These are phyloP conservation scores for Procavia capensis DNA, from an alignment of 2,113 vertebrate species.

Conservation along the genomic window DNA sequence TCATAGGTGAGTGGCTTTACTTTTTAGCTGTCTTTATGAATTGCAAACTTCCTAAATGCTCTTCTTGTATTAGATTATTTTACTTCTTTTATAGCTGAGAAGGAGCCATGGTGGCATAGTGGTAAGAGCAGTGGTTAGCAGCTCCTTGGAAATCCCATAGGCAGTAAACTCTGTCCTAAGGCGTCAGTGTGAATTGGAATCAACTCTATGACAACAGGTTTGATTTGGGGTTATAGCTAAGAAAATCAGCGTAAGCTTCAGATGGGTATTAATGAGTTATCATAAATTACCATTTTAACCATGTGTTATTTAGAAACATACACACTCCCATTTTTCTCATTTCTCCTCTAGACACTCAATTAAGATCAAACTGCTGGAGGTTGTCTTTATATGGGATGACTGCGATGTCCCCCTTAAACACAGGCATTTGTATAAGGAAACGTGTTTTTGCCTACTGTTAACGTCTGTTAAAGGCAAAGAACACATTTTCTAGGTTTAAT, in stretches of 20 bases:
- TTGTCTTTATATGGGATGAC: background rate
- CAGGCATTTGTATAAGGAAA: background rate
- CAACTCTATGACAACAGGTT: no score
- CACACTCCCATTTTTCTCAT: background rate
- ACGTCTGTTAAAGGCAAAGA: background rate
- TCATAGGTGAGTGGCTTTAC: conserved; percentile 88
- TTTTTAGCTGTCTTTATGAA: background rate
- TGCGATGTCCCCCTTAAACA: background rate
- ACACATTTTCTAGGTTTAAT: background rate
- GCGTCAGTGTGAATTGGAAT: no score
- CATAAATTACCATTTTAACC: conserved; percentile 13
- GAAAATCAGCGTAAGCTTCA: conserved; percentile 35
- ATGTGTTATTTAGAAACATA: conserved; percentile 3
- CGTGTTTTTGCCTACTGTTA: background rate
- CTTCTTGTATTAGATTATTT: background rate
- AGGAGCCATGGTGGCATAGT: background rate
- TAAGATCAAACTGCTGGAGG: conserved; percentile 22
- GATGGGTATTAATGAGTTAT: background rate
- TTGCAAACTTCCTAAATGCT: conserved; percentile 7
- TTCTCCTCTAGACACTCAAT: conserved; percentile 13
- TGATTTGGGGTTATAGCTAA: background rate
- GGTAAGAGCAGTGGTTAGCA: no score
- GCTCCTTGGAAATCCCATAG: no score
- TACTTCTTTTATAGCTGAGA: conserved; percentile 3
- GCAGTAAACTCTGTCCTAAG: no score